Evolutionary conservation across 1,140 invertebrate species (phyloP).

Genomic region (Microplitis mediator): DNA sequence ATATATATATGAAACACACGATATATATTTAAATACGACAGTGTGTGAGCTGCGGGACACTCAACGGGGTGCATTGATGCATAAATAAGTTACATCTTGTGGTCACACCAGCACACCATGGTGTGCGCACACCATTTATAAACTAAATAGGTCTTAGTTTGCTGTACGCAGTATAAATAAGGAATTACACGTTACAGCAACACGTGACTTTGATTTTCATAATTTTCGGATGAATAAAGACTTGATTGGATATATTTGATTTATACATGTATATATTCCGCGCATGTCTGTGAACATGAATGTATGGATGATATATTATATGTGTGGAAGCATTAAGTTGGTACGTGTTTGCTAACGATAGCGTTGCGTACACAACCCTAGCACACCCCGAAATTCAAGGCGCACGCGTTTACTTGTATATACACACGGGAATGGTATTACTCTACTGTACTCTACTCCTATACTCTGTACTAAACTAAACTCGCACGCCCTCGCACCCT

Average conservation of each 20-base stretch:
- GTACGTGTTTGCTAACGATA: constrained; percentile 33
- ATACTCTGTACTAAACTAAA: constrained; percentile 17
- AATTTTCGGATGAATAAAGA: constrained; percentile 51
- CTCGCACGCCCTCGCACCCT: constrained; percentile 36
- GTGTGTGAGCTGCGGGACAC: constrained; percentile 6
- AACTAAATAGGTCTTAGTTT: too few relatives aligned
- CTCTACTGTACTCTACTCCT: background rate
- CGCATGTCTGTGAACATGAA: constrained; percentile 13
- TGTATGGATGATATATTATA: constrained; percentile 11
- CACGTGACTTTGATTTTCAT: constrained; percentile 50
- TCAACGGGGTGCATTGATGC: constrained; percentile 16
- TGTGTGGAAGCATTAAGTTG: background rate
- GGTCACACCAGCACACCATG: constrained; percentile 7
- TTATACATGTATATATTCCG: too few relatives aligned
- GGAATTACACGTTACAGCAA: background rate
- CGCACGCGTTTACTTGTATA: constrained; percentile 7
- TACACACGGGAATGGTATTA: background rate
- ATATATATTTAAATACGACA: background rate
- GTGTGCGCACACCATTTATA: background rate
- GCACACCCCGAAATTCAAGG: background rate
- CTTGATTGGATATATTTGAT: constrained; percentile 42
- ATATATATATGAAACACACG: background rate
- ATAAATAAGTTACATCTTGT: constrained; percentile 23
- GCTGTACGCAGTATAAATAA: background rate
- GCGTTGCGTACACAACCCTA: background rate